Percentiles rank a stretch among this genome's conserved stretches.
These are phyloP conservation scores for Drosophila truncata DNA, from an alignment of 1,140 invertebrate species.

Conservation along the genomic window DNA sequence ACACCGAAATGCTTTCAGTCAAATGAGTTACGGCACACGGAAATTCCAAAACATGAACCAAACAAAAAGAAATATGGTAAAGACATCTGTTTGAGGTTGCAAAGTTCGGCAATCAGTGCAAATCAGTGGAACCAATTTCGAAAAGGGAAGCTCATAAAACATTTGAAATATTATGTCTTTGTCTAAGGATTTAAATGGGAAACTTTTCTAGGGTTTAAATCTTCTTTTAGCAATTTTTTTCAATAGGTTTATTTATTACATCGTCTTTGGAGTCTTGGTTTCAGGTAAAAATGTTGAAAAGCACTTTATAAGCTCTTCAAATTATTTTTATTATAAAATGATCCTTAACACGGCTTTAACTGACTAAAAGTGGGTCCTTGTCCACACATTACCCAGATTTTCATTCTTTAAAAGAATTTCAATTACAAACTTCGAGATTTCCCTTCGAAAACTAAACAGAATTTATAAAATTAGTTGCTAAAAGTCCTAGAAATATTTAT, in stretches of 20 bases:
- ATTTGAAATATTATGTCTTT: not conserved
- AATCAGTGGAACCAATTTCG: conserved; percentile 7
- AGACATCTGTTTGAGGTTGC: conserved; percentile 23
- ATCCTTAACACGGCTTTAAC: not conserved
- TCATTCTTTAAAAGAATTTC: conserved; percentile 1
- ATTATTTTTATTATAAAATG: not conserved
- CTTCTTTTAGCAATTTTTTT: no score
- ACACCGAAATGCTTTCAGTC: conserved; percentile 78
- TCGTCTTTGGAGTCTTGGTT: not conserved
- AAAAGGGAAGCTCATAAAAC: conserved; percentile 4
- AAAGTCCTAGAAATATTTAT: conserved; percentile 30
- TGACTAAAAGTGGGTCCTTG: not conserved
- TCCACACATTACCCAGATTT: not conserved
- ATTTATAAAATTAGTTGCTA: conserved; percentile 8
- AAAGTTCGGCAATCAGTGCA: conserved; percentile 54
- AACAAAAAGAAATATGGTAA: not conserved
- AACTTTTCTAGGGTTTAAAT: not conserved
- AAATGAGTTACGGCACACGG: conserved; percentile 64
- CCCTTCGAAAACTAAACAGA: not conserved
- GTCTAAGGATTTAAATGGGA: not conserved
- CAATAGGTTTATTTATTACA: not conserved
- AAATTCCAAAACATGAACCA: conserved; percentile 11
- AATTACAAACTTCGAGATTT: conserved; percentile 12
- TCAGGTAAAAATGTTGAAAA: not conserved
- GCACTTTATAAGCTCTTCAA: not conserved